phyloP scores from a whole-genome alignment of 1,140 invertebrate species.

The Polypedilum vanderplanki region DNA sequence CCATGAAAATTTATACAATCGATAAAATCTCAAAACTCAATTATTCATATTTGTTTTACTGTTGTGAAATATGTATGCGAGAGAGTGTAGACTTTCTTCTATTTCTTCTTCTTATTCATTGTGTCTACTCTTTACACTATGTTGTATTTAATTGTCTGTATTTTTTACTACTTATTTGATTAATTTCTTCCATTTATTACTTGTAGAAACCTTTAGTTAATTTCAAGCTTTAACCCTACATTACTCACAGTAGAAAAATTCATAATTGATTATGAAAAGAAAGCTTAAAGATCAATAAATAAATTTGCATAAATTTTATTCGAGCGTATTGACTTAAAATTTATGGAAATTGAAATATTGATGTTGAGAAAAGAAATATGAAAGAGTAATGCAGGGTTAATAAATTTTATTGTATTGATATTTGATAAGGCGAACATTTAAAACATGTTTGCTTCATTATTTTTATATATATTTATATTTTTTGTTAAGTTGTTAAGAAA shows the following conservation, averaged over 20 bases:
- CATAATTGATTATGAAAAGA: too few relatives aligned
- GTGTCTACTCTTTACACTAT: too few relatives aligned
- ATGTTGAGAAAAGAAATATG: neutral
- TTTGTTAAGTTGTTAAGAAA: too few relatives aligned
- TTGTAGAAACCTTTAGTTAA: neutral
- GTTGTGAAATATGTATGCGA: too few relatives aligned
- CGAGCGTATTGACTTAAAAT: neutral
- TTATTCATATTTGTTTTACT: too few relatives aligned
- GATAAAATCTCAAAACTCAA: too few relatives aligned
- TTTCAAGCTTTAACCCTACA: neutral
- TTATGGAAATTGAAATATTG: neutral
- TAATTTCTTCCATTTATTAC: neutral
- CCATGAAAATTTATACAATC: too few relatives aligned
- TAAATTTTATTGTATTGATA: neutral
- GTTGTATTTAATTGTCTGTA: too few relatives aligned
- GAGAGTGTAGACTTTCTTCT: too few relatives aligned
- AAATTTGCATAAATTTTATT: neutral
- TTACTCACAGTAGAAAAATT: neutral
- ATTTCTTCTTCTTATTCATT: too few relatives aligned
- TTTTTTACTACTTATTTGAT: neutral
- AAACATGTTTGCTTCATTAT: too few relatives aligned
- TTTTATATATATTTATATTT: too few relatives aligned
- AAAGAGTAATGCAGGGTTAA: neutral
- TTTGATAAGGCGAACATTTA: neutral
- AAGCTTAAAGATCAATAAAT: neutral